Percentiles rank a stretch among this genome's conserved stretches.
These are phyloP conservation scores for Epinotia bilunana DNA, from an alignment of 2,888 invertebrate genomes.

Conservation along the genomic window DNA sequence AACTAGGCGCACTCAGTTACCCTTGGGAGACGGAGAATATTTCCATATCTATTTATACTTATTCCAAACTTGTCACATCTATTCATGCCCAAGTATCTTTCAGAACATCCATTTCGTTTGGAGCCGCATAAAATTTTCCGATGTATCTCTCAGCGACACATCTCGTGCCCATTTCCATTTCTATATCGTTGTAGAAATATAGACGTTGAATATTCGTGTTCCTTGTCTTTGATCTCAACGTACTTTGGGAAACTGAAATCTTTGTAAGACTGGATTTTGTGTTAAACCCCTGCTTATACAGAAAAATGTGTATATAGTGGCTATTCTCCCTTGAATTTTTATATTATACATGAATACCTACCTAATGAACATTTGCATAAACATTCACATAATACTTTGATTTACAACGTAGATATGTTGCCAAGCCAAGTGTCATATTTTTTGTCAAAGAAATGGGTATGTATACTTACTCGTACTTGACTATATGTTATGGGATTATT, in stretches of 20 bases:
- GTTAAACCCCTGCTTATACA: neutral
- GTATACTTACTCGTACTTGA: no score
- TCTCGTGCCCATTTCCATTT: constrained; percentile 18
- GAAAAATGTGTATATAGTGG: no score
- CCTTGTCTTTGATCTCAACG: constrained; percentile 9
- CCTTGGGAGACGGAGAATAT: no score
- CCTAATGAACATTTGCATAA: no score
- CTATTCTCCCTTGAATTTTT: no score
- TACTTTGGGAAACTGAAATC: constrained; percentile 4
- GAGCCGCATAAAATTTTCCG: constrained; percentile 14
- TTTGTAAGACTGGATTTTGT: neutral
- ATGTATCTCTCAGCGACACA: constrained; percentile 13
- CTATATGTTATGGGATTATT: no score
- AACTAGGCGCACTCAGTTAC: no score
- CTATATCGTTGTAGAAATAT: constrained; percentile 84
- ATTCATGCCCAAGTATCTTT: neutral
- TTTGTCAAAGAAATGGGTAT: no score
- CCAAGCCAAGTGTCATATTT: no score
- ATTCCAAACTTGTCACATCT: neutral
- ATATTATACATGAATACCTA: no score
- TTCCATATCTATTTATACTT: neutral
- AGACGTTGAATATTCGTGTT: constrained; percentile 1
- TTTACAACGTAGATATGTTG: no score
- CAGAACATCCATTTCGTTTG: constrained; percentile 15
- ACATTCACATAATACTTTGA: no score